A percentile compares a stretch with the other conserved stretches of the same genome.
Conservation (phyloP, 2,888 invertebrate species). For the Leucania comma region DNA sequence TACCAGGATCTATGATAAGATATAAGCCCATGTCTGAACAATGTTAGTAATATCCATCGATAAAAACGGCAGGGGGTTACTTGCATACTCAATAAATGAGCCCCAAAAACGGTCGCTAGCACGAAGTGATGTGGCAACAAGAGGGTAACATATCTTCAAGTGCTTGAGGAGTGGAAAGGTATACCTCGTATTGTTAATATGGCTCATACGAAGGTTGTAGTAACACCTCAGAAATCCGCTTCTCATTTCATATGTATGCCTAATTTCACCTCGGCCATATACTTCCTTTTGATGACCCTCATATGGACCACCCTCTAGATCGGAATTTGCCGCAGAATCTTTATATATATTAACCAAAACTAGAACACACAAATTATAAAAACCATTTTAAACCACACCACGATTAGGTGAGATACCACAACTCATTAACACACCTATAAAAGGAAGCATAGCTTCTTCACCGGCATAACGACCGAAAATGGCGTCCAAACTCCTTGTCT, state of each 20-base stretch:
- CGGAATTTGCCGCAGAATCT: background rate
- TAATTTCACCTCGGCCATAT: background rate
- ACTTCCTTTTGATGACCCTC: background rate
- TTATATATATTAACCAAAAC: background rate
- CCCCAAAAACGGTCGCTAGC: too few relatives aligned
- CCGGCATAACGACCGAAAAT: conserved; percentile 39
- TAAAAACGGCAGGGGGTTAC: too few relatives aligned
- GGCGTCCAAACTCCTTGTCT: conserved; percentile 27
- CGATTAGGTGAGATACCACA: conserved; percentile 16
- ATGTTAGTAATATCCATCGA: too few relatives aligned
- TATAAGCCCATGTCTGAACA: too few relatives aligned
- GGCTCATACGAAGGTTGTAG: too few relatives aligned
- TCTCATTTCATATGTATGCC: background rate
- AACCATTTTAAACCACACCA: background rate
- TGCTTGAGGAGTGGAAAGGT: too few relatives aligned
- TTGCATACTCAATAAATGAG: too few relatives aligned
- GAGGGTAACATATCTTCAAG: too few relatives aligned
- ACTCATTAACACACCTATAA: conserved; percentile 38
- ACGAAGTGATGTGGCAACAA: too few relatives aligned
- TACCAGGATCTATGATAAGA: too few relatives aligned
- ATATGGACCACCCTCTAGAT: background rate
- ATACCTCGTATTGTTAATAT: too few relatives aligned
- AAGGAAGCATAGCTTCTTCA: background rate
- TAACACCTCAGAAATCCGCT: too few relatives aligned
- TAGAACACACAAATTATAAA: background rate